A percentile compares a stretch with the other conserved stretches of the same genome.
Conservation (phyloP, 2,113 vertebrate genomes). For the Lophius piscatorius region DNA sequence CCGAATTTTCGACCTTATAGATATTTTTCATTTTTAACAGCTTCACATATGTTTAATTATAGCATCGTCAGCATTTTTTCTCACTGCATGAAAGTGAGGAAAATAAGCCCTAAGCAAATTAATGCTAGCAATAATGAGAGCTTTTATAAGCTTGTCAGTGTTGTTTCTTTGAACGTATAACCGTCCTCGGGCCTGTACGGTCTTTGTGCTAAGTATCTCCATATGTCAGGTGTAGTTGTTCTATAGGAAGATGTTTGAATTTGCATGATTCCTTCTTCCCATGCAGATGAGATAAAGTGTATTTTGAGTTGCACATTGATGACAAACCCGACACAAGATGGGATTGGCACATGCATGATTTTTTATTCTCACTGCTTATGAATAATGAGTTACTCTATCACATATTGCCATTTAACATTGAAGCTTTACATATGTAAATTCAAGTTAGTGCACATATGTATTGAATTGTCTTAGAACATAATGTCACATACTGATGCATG, state of each 20-base stretch:
- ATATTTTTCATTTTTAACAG: not conserved
- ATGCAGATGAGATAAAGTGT: conserved; percentile 1
- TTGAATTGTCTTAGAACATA: conserved; percentile 23
- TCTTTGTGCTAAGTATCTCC: conserved; percentile 42
- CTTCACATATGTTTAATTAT: not conserved
- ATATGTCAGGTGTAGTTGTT: conserved; percentile 38
- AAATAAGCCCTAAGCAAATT: conserved; percentile 18
- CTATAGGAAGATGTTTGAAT: conserved; percentile 16
- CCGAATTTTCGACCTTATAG: not conserved
- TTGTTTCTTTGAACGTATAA: conserved; percentile 54
- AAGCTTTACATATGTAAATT: conserved; percentile 34
- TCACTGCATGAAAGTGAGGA: conserved; percentile 5
- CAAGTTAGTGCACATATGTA: not conserved
- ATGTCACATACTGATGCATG: conserved; percentile 5
- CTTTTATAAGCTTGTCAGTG: conserved; percentile 27
- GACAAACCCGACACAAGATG: conserved; percentile 6
- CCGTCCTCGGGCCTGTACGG: conserved; percentile 26
- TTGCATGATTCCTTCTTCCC: conserved; percentile 29
- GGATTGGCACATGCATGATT: not conserved
- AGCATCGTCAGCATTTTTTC: not conserved
- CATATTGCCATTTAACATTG: conserved; percentile 10
- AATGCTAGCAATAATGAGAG: conserved; percentile 7
- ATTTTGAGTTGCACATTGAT: conserved; percentile 2
- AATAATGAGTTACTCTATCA: not conserved
- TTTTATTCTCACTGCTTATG: not conserved